Base-by-base conservation (phyloP, 2,797 vertebrate genomes). In the Micromesistius poutassou region DNA sequence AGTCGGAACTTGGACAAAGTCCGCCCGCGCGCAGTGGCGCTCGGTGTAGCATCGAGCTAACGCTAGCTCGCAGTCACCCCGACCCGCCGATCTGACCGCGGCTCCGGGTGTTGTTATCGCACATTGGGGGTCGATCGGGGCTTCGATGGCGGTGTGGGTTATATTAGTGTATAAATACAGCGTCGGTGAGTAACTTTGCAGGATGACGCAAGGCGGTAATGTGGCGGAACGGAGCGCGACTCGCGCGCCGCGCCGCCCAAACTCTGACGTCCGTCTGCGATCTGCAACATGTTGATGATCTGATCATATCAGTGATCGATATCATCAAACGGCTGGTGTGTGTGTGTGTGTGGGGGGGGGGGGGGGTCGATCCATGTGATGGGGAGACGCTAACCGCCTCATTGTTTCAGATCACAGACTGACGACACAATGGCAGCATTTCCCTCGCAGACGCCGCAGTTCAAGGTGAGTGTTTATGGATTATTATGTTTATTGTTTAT, bases 401-500 rank as follows among this genome's bases (percentile, higher is more conserved):
- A 68, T 77, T 82, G 62, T 84, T 78, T 55, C 3, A 93, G 91
- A 87, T 78, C 78, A 81, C 36, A 78, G 74, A 76, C 71, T 75
- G 72, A 70, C 72, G 77, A 40, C 74, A 87, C 76, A 62, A 94
- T 85, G 93, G 91, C 93, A 75, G 92, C 93, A 76, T 85, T 81
- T 55, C 12, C 87, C 71, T 87, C 89, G 46, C 82, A 89, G 72
- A 28, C 87, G 74, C 89, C 90, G 50, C 82, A 89, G 71, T 95
- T 95, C 79, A 95, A 95, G 93, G 94, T 94, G 81, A 86, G 72
- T 16, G 3, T 72, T 55, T 72, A 10, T 74, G 62, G n/a, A 9
- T 35, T 35, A 35, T 35, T 5, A 6, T 35, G n/a, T 9, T 35
- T 35, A 35, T 35, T 5, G 33, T 35, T 35, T 35, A 35, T 35